Evolutionary conservation across 2,888 invertebrate species (phyloP).

Genomic region (Tridacna crocea): DNA sequence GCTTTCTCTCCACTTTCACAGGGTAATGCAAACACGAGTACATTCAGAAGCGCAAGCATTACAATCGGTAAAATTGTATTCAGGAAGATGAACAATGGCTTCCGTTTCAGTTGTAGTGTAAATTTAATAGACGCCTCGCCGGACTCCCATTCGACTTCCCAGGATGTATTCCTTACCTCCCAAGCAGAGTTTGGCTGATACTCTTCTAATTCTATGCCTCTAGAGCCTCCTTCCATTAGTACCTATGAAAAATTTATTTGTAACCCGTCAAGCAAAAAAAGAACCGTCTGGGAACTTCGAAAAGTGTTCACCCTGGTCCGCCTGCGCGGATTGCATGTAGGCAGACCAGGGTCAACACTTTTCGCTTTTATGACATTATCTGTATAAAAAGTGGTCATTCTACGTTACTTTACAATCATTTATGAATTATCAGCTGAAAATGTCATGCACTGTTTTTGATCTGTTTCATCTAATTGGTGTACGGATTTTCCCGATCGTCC

Average conservation of each 20-base stretch:
- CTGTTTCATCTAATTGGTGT: no score
- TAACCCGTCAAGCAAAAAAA: no score
- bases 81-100: slow-evolving; percentile 25
- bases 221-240: not conserved
- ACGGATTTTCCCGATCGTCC: no score
- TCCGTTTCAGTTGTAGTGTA: slow-evolving; percentile 24
- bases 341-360: no score
- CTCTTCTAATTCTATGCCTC: slow-evolving; percentile 5
- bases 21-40: slow-evolving; percentile 31
- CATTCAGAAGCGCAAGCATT: slow-evolving; percentile 21
- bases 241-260: slow-evolving; percentile 3
- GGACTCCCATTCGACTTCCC: not conserved
- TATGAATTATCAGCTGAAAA: no score
- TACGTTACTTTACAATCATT: no score
- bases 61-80: slow-evolving; percentile 26
- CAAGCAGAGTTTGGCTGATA: slow-evolving; percentile 34
- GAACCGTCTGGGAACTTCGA: no score
- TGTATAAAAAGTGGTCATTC: no score
- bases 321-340: no score
- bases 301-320: no score
- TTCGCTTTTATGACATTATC: no score
- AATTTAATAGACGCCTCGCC: slow-evolving; percentile 14
- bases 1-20: slow-evolving; percentile 37
- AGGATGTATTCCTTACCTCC: slow-evolving; percentile 24
- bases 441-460: no score